A percentile compares a stretch with the other conserved stretches of the same genome.
Evolutionary conservation across 2,797 vertebrate genomes (phyloP).

Genomic region (Schizopygopsis pylzovi): DNA sequence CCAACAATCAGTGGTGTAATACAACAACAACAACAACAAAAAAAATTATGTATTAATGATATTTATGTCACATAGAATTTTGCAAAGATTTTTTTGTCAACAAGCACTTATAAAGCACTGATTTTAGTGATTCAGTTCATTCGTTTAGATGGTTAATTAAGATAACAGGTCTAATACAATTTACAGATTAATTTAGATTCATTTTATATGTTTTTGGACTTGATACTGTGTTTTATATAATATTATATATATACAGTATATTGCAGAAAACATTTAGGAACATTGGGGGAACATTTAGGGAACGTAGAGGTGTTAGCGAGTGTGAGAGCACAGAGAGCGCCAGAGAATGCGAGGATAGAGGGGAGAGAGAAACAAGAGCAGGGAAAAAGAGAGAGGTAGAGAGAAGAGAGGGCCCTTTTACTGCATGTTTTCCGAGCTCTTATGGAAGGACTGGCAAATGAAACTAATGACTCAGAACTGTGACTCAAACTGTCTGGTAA

Average conservation of each 20-base stretch:
- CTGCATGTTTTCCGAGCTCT: conserved; percentile 72
- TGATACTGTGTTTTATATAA: background rate
- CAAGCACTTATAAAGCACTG: background rate
- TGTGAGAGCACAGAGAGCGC: conserved; percentile 16
- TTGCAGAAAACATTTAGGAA: conserved; percentile 34
- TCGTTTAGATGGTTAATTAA: background rate
- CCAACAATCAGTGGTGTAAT: background rate
- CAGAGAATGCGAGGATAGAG: conserved; percentile 9
- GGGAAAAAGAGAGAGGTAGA: conserved; percentile 23
- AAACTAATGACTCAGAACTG: conserved; percentile 82
- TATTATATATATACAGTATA: background rate
- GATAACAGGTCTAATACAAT: background rate
- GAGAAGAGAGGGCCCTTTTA: conserved; percentile 53
- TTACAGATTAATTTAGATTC: background rate
- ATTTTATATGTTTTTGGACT: no score
- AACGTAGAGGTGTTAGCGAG: conserved; percentile 45
- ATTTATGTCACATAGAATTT: background rate
- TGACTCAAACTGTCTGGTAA: conserved; percentile 79
- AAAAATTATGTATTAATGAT: no score
- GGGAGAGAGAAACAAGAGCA: conserved; percentile 3
- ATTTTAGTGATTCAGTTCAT: background rate
- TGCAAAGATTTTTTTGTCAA: background rate
- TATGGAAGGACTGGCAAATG: conserved; percentile 70
- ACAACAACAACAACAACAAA: no score
- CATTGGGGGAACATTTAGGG: conserved; percentile 36